phyloP scores from a whole-genome alignment of 2,888 invertebrate genomes.

The Trichopoda pennipes region DNA sequence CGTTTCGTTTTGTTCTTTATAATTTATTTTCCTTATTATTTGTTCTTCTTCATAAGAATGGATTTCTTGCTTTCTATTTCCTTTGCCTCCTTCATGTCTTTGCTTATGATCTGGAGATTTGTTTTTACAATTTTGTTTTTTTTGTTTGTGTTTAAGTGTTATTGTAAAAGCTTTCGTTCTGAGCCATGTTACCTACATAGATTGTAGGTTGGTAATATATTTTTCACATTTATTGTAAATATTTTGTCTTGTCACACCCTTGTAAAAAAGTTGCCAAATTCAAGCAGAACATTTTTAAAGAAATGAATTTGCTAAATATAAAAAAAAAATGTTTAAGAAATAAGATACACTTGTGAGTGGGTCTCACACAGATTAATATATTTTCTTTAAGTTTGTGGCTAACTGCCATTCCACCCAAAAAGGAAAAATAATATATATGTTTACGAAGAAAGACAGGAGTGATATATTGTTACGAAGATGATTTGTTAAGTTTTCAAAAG shows the following conservation, averaged over 20 bases:
- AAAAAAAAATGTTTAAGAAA: conserved; percentile 4
- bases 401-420: conserved; percentile 57
- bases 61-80: conserved; percentile 32
- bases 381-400: conserved; percentile 3
- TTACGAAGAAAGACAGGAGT: conserved; percentile 2
- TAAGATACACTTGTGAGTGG: conserved; percentile 2
- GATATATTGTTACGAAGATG: no score
- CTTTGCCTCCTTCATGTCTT: conserved; percentile 38
- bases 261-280: conserved; percentile 47
- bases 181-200: conserved; percentile 44
- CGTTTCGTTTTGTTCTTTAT: conserved; percentile 58
- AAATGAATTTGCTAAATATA: conserved; percentile 25
- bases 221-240: conserved; percentile 78
- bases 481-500: no score
- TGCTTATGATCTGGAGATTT: conserved; percentile 57
- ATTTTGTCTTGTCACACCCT: conserved; percentile 80
- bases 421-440: conserved; percentile 40
- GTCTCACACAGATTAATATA: not conserved
- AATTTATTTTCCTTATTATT: conserved; percentile 48
- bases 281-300: conserved; percentile 32
- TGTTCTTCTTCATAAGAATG: conserved; percentile 18
- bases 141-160: conserved; percentile 22
- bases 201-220: conserved; percentile 74
- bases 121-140: conserved; percentile 25
- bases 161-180: conserved; percentile 15